Percentiles rank a stretch among this genome's conserved stretches.
phyloP scores from a whole-genome alignment of 2,797 vertebrate genomes.

The Sphenopsis melanotis region DNA sequence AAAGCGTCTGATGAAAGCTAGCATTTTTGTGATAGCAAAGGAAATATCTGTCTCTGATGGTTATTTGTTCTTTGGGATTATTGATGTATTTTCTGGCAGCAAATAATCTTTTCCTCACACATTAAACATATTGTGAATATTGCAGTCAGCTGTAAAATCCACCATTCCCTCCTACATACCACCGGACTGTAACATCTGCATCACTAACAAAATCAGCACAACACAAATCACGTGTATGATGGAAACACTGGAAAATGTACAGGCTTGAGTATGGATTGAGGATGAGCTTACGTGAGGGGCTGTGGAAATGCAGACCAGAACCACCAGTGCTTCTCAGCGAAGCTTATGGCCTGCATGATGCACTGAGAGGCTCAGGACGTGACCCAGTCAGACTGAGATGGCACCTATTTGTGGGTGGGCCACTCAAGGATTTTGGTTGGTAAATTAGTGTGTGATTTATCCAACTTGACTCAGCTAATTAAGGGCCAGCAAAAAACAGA shows the following conservation, averaged over 20 bases:
- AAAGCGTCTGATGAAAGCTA: conserved; percentile 1
- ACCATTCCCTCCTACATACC: conserved; percentile 22
- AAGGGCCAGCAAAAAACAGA: not conserved
- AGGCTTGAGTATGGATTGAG: fast-evolving
- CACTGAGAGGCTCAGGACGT: not conserved
- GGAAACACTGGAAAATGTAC: not conserved
- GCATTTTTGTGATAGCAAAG: conserved; percentile 5
- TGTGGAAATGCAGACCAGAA: not conserved
- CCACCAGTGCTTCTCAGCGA: not conserved
- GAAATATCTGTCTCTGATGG: not conserved
- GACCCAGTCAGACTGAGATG: not conserved
- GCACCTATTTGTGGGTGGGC: not conserved
- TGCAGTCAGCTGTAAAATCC: conserved; percentile 45
- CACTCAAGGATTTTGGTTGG: not conserved
- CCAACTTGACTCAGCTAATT: not conserved
- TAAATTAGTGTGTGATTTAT: not conserved
- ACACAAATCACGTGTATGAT: fast-evolving
- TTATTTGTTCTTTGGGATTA: conserved; percentile 35
- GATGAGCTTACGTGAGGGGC: not conserved
- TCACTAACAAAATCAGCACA: conserved; percentile 16
- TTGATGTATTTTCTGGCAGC: conserved; percentile 35
- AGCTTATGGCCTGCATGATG: not conserved
- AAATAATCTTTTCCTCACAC: conserved; percentile 34
- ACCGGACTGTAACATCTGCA: conserved; percentile 20
- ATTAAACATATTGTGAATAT: conserved; percentile 18